These are phyloP conservation scores for Stomorhina lunata DNA, from an alignment of 2,888 invertebrate genomes.

Conservation along the genomic window DNA sequence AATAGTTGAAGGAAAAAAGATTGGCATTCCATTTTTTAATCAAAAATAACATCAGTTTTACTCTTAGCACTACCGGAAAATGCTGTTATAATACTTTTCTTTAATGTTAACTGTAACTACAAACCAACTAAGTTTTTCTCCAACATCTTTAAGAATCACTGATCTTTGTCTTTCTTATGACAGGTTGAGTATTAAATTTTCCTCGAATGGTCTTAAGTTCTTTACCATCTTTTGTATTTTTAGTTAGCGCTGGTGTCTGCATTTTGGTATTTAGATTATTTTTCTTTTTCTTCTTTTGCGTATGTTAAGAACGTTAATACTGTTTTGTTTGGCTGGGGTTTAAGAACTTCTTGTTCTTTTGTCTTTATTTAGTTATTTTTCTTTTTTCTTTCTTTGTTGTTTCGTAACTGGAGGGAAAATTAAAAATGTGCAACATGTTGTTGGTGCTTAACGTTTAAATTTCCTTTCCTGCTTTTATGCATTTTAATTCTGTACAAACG, in stretches of 20 bases:
- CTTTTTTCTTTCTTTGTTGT: neutral
- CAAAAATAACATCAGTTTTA: no score
- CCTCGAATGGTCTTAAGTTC: neutral
- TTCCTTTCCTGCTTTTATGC: conserved; percentile 34
- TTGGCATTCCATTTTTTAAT: neutral
- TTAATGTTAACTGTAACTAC: no score
- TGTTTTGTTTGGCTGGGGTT: neutral
- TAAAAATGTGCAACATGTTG: conserved; percentile 64
- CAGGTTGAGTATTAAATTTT: conserved; percentile 7
- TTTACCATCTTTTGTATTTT: neutral
- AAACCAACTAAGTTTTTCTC: no score
- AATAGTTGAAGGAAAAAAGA: neutral
- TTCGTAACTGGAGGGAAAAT: conserved; percentile 46
- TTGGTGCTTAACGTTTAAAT: conserved; percentile 56
- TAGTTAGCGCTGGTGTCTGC: neutral
- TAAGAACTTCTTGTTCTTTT: neutral
- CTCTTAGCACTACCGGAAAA: no score
- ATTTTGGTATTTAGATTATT: neutral
- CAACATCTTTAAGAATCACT: neutral
- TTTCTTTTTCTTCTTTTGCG: neutral
- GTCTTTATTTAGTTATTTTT: no score
- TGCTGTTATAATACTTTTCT: no score
- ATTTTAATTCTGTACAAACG: neutral
- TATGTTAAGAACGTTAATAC: neutral
- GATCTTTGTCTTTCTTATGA: neutral